Evolutionary conservation across 2,113 vertebrate species (phyloP), one percentile per base, ranked within the genome.

Genomic region (Neodontobutis hainanensis): DNA sequence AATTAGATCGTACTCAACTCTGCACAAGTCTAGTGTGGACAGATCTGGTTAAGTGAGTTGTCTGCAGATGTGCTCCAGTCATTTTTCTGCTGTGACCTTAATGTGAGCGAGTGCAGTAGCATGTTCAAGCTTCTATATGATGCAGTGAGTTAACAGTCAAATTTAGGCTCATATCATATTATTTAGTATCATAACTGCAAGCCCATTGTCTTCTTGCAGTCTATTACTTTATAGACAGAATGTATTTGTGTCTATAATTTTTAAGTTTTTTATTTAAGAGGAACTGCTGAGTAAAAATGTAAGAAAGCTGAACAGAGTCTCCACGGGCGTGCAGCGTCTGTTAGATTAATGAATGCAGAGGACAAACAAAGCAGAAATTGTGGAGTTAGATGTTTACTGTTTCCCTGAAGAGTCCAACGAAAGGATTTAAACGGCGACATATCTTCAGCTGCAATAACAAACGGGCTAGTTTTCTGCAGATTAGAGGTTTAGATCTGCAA

Each of bases 401-500:
- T 72, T 51, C 68, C 27, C 53, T 5, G 48, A 60, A 63, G 62
- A 59, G 10, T 0, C 9, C 19, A 44, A 32, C 71, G 67, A 73
- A 79, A 56, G 45, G 40, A 51, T 67, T 4, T 19, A 67, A 65
- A 71, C n/a, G 32, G 46, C 40, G 44, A 61, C 61, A 64, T 65
- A 59, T 71, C 38, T 67, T 44, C 46, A 53, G 34, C 51, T 11
- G 16, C 10, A 65, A 73, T 36, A 65, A 71, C 51, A 62, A 57
- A 49, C n/a, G n/a, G n/a, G n/a, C n/a, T 68, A 10, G 63, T 69
- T 36, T 56, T 11, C 48, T 36, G 47, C 52, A 63, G 27, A 67
- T 71, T 53, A 58, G 38, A 66, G 73, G 38, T 63, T 80, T 51
- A 75, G 70, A 63, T 67, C 42, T 2, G 15, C 60, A 72, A 47